A percentile compares a stretch with the other conserved stretches of the same genome.
Evolutionary conservation across 2,797 vertebrate species (phyloP).

Genomic region (Sebastes vulpes): DNA sequence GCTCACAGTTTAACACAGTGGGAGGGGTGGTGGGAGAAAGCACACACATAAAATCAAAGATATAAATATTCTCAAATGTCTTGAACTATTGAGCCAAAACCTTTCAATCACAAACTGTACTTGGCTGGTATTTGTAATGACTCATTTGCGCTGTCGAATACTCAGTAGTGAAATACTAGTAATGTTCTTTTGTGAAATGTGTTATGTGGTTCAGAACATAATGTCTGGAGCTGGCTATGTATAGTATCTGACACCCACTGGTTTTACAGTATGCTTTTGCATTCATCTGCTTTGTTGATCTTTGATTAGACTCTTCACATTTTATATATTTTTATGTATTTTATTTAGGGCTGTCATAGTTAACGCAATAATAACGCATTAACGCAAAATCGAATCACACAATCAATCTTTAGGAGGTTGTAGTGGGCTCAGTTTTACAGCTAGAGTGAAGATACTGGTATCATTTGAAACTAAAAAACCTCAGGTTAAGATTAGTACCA

Average conservation of each 20-base stretch:
- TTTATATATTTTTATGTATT: not conserved
- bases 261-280: not conserved
- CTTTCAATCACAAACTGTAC: not conserved
- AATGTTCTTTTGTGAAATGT: slow-evolving; percentile 23
- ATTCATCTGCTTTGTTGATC: not conserved
- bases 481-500: no score
- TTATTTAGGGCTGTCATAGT: not conserved
- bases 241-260: slow-evolving; percentile 2
- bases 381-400: no score
- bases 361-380: not conserved
- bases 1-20: not conserved
- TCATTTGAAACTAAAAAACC: no score
- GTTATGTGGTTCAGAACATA: slow-evolving; percentile 1
- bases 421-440: no score
- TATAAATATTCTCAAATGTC: slow-evolving; percentile 16
- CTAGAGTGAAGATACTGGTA: no score
- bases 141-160: slow-evolving; percentile 25
- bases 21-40: not conserved
- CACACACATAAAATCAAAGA: not conserved
- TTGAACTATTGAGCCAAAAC: slow-evolving; percentile 18
- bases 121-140: slow-evolving; percentile 12
- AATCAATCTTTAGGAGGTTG: no score
- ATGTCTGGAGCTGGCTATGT: not conserved
- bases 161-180: slow-evolving; percentile 12
- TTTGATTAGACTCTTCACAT: not conserved